phyloP scores from a whole-genome alignment of 2,797 vertebrate genomes.

The Melanotaenia boesemani region DNA sequence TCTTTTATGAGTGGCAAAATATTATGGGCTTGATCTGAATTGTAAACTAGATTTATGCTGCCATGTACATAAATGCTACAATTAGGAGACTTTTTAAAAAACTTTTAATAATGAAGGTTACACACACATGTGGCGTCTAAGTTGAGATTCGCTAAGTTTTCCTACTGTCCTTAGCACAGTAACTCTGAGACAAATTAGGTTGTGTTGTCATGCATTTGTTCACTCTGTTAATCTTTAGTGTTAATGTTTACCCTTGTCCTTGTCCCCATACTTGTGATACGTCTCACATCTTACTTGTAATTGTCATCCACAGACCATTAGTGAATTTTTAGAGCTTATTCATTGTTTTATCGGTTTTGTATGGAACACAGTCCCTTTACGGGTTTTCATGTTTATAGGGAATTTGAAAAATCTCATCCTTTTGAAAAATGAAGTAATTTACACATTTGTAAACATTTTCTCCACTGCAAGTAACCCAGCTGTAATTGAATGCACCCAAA shows the following conservation, averaged over 20 bases:
- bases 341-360: background rate
- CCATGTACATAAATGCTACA: background rate
- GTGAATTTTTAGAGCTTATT: too few relatives aligned
- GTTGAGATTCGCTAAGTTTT: background rate
- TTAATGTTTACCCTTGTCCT: background rate
- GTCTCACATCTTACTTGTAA: background rate
- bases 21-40: background rate
- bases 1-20: background rate
- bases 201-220: background rate
- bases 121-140: background rate
- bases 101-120: slow-evolving; percentile 30
- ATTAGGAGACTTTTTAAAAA: background rate
- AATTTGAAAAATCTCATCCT: background rate
- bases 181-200: background rate
- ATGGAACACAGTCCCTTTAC: background rate
- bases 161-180: background rate
- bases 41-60: background rate
- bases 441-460: background rate
- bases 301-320: background rate
- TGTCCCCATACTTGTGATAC: background rate
- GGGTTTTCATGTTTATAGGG: background rate
- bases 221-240: background rate
- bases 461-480: background rate
- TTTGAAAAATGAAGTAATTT: background rate
- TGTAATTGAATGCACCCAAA: background rate